Evolutionary conservation across 2,113 vertebrate species (phyloP), one percentile per base, ranked within the genome.

Genomic region (Heptranchias perlo): DNA sequence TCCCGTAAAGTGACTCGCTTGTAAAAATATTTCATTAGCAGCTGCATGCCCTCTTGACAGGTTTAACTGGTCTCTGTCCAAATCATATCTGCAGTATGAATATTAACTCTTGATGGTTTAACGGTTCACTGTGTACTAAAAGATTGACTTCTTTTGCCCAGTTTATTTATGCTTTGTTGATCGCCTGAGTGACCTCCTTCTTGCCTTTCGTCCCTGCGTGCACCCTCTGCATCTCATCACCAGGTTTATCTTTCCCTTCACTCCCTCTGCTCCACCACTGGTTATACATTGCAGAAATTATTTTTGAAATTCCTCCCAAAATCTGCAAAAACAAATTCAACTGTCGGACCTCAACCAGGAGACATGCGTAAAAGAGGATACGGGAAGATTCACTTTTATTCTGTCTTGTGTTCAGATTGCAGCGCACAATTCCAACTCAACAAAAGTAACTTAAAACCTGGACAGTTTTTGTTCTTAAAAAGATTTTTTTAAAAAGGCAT

Each of bases 11-110:
- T 39, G 54, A 58, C 35, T 62, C 16, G 28, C n/a, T 92, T 39
- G 89, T 93, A 39, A 93, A 93, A 64, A 64, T 62, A 39, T 93
- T 62, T 93, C 58, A 93, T 93, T 64, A 93, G 58, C 89, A 62
- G 5, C 86, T 89, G 86, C 49, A 52, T 4, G 86, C 49, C 49
- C n/a, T 61, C 16, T 64, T 62, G 35, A 61, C 89, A 62, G n/a
- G 58, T 62, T 89, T 89, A 58, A 31, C 49, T 35, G 28, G 23
- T 89, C 35, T 62, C n/a, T 62, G 61, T 44, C 54, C 35, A 52
- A 89, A 31, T 58, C 8, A 16, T 52, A 54, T 25, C 23, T 87
- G 84, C n/a, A n/a, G 58, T 23, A 23, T 39, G 58, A 62, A 39
- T 62, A 61, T 64, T 62, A 58, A 92, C 13, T 61, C 87, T 21